These are phyloP conservation scores for Stenodera caucasica DNA, from an alignment of 2,888 invertebrate species.

Conservation along the genomic window DNA sequence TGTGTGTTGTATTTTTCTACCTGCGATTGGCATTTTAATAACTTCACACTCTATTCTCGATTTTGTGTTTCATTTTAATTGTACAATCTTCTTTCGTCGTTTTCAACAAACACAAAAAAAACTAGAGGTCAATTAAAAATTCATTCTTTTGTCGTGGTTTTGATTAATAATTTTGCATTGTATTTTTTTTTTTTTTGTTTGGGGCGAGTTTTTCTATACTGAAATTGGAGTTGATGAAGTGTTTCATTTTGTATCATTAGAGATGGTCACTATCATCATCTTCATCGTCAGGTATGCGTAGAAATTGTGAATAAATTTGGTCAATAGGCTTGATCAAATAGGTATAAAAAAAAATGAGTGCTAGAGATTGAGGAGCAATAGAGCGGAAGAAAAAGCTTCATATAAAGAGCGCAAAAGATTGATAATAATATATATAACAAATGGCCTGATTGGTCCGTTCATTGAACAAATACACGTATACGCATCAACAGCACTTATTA, in stretches of 20 bases:
- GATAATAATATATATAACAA: conserved; percentile 16
- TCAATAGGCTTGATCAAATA: conserved; percentile 29
- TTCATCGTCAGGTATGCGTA: no score
- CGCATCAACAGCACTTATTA: conserved; percentile 19
- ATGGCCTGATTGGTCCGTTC: conserved; percentile 31
- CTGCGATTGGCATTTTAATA: conserved; percentile 34
- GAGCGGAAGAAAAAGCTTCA: conserved; percentile 1
- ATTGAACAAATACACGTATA: conserved; percentile 34
- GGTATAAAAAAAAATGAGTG: conserved; percentile 30
- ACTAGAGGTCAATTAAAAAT: not conserved
- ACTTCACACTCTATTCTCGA: conserved; percentile 22
- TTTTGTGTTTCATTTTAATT: conserved; percentile 18
- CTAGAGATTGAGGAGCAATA: not conserved
- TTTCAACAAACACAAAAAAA: not conserved
- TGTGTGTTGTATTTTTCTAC: conserved; percentile 5
- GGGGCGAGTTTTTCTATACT: no score
- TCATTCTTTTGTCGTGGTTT: conserved; percentile 3
- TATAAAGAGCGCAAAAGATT: not conserved
- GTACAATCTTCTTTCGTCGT: conserved; percentile 9
- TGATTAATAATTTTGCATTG: no score
- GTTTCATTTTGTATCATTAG: not conserved
- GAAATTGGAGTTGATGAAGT: not conserved
- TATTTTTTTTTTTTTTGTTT: no score
- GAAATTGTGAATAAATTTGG: not conserved
- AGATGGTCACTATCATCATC: no score